A percentile compares a stretch with the other conserved stretches of the same genome.
Evolutionary conservation across 2,113 vertebrate species (phyloP).

Genomic region (Corynorhinus townsendii): DNA sequence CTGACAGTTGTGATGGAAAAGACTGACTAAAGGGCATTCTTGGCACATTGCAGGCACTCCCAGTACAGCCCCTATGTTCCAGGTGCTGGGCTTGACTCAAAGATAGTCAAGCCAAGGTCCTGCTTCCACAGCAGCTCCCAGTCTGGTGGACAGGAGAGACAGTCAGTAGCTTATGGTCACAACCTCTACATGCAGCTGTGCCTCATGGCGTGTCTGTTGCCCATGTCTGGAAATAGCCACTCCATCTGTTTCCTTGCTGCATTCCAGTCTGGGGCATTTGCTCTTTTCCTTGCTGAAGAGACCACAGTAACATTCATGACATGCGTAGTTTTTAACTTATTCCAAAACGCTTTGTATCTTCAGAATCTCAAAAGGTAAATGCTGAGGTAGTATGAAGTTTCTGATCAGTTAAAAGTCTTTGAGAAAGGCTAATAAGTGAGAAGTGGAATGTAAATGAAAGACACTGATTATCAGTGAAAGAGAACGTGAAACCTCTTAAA

Average conservation of each 20-base stretch:
- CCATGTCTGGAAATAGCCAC: slow-evolving; percentile 23
- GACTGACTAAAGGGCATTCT: fast-evolving
- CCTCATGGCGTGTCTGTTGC: background rate
- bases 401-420: background rate
- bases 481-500: background rate
- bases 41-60: background rate
- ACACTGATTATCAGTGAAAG: background rate
- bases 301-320: background rate
- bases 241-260: slow-evolving; percentile 38
- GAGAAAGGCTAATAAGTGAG: background rate
- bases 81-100: background rate
- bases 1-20: background rate
- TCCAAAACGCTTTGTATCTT: background rate
- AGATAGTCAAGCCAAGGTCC: background rate
- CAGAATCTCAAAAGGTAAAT: background rate
- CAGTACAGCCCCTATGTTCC: fast-evolving
- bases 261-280: background rate
- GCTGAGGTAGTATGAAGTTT: background rate
- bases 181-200: slow-evolving; percentile 25
- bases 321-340: background rate
- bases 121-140: background rate
- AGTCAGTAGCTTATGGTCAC: background rate
- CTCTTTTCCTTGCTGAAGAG: background rate
- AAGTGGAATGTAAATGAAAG: background rate
- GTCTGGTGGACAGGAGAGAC: background rate